phyloP scores from a whole-genome alignment of 2,113 vertebrate genomes.

The Phylloscopus trochiloides region DNA sequence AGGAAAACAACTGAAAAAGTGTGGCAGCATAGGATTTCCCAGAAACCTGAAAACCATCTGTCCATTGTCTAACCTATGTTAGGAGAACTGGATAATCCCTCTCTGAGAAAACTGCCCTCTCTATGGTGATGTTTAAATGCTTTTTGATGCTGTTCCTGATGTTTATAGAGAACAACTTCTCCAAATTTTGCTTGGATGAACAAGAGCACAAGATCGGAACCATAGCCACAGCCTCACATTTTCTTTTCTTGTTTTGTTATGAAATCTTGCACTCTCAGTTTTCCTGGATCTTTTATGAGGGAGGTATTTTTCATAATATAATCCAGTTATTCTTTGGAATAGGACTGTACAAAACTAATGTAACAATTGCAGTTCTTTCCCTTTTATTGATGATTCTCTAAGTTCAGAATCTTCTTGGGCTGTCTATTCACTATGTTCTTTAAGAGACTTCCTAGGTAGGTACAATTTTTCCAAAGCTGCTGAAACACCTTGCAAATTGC shows the following conservation, averaged over 20 bases:
- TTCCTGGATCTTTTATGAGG: not conserved
- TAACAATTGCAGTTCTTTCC: not conserved
- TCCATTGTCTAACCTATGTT: not conserved
- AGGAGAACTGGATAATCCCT: not conserved
- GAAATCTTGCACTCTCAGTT: not conserved
- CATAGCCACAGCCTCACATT: not conserved
- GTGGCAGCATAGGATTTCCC: not conserved
- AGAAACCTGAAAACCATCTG: not conserved
- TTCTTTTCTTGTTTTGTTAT: not conserved
- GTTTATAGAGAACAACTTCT: not conserved
- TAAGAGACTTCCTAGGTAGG: not conserved
- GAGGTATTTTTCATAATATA: not conserved
- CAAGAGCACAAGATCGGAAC: accelerated
- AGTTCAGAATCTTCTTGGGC: not conserved
- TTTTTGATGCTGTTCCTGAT: not conserved
- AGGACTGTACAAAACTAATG: not conserved
- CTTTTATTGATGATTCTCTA: not conserved
- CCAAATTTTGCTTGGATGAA: not conserved
- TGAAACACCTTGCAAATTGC: not conserved
- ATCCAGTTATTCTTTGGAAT: not conserved
- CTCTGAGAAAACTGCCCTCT: not conserved
- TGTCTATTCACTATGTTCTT: not conserved
- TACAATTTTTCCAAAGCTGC: not conserved
- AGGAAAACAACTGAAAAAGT: not conserved
- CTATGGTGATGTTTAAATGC: not conserved